Evolutionary conservation across 1,140 invertebrate species (phyloP), one percentile per base, ranked within the genome.

Genomic region (Diachasmimorpha longicaudata): DNA sequence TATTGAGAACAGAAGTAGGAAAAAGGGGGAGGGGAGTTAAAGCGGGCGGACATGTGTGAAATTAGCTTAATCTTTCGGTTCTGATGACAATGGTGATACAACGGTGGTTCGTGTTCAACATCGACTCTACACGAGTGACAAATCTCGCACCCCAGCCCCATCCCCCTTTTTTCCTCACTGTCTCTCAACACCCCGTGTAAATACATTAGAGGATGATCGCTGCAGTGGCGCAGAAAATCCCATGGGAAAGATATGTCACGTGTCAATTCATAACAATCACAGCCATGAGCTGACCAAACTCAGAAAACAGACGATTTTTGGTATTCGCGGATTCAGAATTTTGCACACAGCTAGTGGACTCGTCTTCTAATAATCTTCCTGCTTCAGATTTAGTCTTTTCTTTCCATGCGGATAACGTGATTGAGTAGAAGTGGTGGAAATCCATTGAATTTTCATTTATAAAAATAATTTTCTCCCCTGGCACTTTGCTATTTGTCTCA

Each of bases 31-130:
- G 31, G 31, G 31, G 6, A n/a, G n/a, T n/a, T 68, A 76, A 77
- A 75, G 75, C 86, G 82, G 83, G 86, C 83, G 87, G 85, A 89
- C 88, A 89, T 89, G 88, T 89, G 88, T 89, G 87, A 89, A 89
- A 89, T 89, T 89, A 89, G 88, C 87, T 89, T 89, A 89, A 89
- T 89, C 88, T 89, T 84, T 83, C 82, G 80, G 85, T 86, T 89
- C 86, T 84, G 85, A 89, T 89, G 87, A 89, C 88, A 89, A 89
- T 89, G 75, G 86, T 82, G 84, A 88, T 88, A 88, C 84, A 88
- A 85, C 82, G 83, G 82, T 77, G 79, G 79, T 84, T 76, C 84
- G 81, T 88, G 88, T 88, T 85, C 79, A 81, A 88, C 82, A 83
- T 83, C 80, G 79, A 80, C 79, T 82, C 79, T 82, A 81, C 81